Base-by-base conservation (phyloP, 2,888 invertebrate species). In the Nemapogon koenigi region DNA sequence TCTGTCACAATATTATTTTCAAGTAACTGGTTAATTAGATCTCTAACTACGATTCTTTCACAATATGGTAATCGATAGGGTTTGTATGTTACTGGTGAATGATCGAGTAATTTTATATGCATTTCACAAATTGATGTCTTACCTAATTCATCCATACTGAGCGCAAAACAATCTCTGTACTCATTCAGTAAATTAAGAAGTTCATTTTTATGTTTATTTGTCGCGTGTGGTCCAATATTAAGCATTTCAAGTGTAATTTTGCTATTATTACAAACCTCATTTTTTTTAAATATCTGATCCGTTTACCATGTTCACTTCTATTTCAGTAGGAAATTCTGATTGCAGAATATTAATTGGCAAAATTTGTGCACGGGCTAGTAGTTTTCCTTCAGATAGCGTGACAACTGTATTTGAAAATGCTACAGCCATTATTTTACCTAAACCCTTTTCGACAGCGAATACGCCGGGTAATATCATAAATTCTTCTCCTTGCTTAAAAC, bases 41-140 rank as follows among this genome's bases (percentile, higher is more conserved):
- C 3, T 8, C 38, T 17, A 16, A 46, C 38, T 8, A 18, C 37
- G 2, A 32, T 13, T 6, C 39, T 31, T 17, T 45, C 37, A n/a
- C 6, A 3, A 32, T 31, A 38, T 1, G 43, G 29, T 2, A 44
- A 27, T 3, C 42, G 16, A 1, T 42, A 25, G 1, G 42, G 44
- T 3, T 32, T 25, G 18, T 29, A 32, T 15, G 17, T 36, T 1
- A 43, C 35, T 4, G 38, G 39, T 4, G 3, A 39, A 11, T 38
- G 36, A 17, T 43, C 43, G 18, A 35, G 26, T 8, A 41, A 28
- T n/a, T 14, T 8, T 18, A 25, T 41, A 17, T 13, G 8, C 33
- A 33, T 33, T 19, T 33, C 33, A 4, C 7, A 8, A 8, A 33
- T 11, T 18, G 3, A 7, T 16, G 17, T 16, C 4, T 3, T 6